Base-by-base conservation (phyloP, 53 echinoderm and acorn worm genomes). In the Antedon mediterranea region DNA sequence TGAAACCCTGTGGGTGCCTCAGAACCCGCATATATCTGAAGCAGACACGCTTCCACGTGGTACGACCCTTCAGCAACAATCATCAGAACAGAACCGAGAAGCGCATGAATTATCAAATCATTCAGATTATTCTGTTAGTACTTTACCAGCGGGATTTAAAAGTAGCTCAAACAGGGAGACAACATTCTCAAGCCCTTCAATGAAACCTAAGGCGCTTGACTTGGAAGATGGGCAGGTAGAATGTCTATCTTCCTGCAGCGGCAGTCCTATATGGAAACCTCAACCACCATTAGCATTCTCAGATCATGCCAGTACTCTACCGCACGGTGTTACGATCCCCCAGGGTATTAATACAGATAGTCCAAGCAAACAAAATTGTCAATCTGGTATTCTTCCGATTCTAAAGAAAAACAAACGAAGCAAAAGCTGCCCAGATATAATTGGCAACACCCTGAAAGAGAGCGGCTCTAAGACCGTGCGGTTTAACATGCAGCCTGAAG, bases 401-500 rank as follows among this genome's bases (percentile, higher is more conserved):
- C 57, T 57, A 8, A 57, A 57, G 57, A 57, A 57, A 23, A 57
- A 57, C 23, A 57, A 57, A 57, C 11, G 57, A 57, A 57, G 57
- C 23, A 57, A 57, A 57, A 57, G 57, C 23, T 57, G 57, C 57
- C 57, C 57, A 18, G 57, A 57, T 57, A 57, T 57, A 57, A 57
- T 57, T 18, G 57, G 57, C 23, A 57, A 57, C 57, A 57, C 57
- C 57, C 72, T 77, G 74, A 82, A 82, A 13, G 31, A 86, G 0
- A 81, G 70, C 71, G 78, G 77, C 6, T 79, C 87, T 6, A 95
- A 95, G 82, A 87, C 89, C 75, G 95, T 95, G 28, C 87, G 95
- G 11, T 95, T 95, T 77, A 95, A 95, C 82, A 91, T 92, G 91
- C 82, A 89, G 42, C 95, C 95, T 0, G 91, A 95, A 76, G 87